Evolutionary conservation across 2,888 invertebrate genomes (phyloP), one percentile per base, ranked within the genome.

Genomic region (Eudasyphora cyanicolor): DNA sequence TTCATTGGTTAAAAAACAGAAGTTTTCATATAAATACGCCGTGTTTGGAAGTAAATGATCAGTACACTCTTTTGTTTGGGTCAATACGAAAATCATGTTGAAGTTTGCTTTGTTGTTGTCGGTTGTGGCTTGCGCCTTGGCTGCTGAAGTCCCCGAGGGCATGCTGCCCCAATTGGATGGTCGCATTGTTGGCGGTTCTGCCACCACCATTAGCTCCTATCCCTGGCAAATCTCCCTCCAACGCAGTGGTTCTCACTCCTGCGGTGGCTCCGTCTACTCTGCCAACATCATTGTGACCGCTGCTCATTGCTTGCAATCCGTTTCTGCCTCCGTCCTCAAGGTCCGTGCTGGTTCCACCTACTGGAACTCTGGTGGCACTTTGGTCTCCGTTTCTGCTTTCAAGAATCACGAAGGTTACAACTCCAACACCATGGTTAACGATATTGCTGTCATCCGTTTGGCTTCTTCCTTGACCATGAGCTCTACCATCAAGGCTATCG

Each of bases 391-490:
- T 8, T 32, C 45, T 24, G 27, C 73, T 3, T 83, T 83, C 77
- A 78, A 27, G 32, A 85, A 73, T 71, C 93, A 94, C 82, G 92
- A 93, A 4, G 88, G 89, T 1, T 94, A 93, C 86, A 90, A 90
- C 19, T 89, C 88, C 14, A 80, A 80, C 0, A 90, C 91, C 27
- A 93, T 93, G 91, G 93, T 94, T 78, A 93, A 93, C 85, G 95
- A 95, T 79, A 91, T 95, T 42, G 94, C 94, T 0, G 86, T 94
- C 0, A 88, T 95, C 7, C 93, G 93, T 90, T 90, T 94, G 2
- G 74, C 91, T 0, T 91, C 88, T 1, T 91, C 93, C 0, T 88
- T 94, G 57, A 84, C 87, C 6, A 93, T 92, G 62, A 90, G 86
- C 74, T 88, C 91, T 0, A 89, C 86, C 1, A 91, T 93, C 0